phyloP scores from a whole-genome alignment of 23 tunicate species.

The Ciona savignyi region DNA sequence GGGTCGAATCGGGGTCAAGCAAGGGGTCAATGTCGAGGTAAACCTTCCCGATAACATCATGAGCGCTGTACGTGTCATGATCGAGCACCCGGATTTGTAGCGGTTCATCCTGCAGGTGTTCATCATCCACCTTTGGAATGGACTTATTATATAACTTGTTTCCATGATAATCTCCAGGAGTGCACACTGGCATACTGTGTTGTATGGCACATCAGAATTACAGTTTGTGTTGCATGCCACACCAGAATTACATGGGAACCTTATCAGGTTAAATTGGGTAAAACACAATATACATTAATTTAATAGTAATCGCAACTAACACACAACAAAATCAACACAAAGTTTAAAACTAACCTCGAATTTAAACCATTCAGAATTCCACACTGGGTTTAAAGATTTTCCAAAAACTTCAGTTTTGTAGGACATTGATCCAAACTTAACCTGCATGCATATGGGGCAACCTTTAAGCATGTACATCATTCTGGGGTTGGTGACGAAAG shows the following conservation, averaged over 20 bases:
- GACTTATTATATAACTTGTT: too few relatives aligned
- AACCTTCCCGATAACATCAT: slow-evolving; percentile 87
- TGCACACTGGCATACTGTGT: too few relatives aligned
- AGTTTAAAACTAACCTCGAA: slow-evolving; percentile 51
- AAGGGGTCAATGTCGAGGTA: slow-evolving; percentile 85
- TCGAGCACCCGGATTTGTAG: slow-evolving; percentile 80
- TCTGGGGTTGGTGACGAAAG: too few relatives aligned
- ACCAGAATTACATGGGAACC: too few relatives aligned
- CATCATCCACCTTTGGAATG: slow-evolving; percentile 98
- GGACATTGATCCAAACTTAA: slow-evolving; percentile 59
- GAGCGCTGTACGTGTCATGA: slow-evolving; percentile 90
- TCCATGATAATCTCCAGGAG: too few relatives aligned
- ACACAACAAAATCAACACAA: not conserved
- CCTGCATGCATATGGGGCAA: slow-evolving; percentile 46
- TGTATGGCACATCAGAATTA: too few relatives aligned
- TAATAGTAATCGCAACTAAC: not conserved
- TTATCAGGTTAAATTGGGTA: too few relatives aligned
- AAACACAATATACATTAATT: not conserved
- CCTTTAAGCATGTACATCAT: too few relatives aligned
- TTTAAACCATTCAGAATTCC: slow-evolving; percentile 91
- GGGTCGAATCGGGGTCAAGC: slow-evolving; percentile 56
- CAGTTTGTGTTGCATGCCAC: too few relatives aligned
- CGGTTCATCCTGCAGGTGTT: slow-evolving; percentile 87
- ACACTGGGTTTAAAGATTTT: slow-evolving; percentile 72
- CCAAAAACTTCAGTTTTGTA: slow-evolving; percentile 79